Evolutionary conservation across 1,140 invertebrate species (phyloP).

Genomic region (Orussus abietinus): DNA sequence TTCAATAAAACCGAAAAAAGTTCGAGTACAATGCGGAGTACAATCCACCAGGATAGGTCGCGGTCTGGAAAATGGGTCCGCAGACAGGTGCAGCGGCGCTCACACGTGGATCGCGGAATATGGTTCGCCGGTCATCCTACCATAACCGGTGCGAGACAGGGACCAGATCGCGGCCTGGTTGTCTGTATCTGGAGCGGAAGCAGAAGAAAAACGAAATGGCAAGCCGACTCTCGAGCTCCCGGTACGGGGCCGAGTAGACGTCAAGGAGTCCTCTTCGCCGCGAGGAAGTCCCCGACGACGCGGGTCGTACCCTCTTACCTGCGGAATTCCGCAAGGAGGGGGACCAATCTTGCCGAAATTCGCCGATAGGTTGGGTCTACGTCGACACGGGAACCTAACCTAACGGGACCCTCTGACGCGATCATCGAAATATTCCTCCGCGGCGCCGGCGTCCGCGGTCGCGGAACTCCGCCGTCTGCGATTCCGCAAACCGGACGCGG

Average conservation of each 20-base stretch:
- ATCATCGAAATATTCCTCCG: conserved; percentile 33
- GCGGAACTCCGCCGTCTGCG: background rate
- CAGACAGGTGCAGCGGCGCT: no score
- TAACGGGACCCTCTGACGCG: conserved; percentile 34
- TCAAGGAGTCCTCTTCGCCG: background rate
- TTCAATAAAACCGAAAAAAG: no score
- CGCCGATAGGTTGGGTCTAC: background rate
- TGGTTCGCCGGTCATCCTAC: conserved; percentile 27
- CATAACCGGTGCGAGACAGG: conserved; percentile 30
- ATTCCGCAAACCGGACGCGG: conserved; percentile 9
- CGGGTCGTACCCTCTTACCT: conserved; percentile 1
- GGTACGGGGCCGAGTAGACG: conserved; percentile 8
- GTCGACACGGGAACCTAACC: conserved; percentile 16
- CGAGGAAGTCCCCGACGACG: conserved; percentile 26
- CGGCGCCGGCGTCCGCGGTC: conserved; percentile 11
- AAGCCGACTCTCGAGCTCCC: conserved; percentile 3
- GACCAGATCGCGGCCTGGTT: conserved; percentile 34
- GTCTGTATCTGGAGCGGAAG: conserved; percentile 43
- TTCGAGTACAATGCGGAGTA: no score
- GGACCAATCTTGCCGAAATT: conserved; percentile 2
- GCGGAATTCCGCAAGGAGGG: background rate
- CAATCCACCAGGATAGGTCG: no score
- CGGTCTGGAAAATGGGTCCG: no score
- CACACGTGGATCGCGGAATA: no score
- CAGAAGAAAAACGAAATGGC: conserved; percentile 36